Base-by-base conservation (phyloP, 2,888 invertebrate genomes). In the Microctonus brassicae region DNA sequence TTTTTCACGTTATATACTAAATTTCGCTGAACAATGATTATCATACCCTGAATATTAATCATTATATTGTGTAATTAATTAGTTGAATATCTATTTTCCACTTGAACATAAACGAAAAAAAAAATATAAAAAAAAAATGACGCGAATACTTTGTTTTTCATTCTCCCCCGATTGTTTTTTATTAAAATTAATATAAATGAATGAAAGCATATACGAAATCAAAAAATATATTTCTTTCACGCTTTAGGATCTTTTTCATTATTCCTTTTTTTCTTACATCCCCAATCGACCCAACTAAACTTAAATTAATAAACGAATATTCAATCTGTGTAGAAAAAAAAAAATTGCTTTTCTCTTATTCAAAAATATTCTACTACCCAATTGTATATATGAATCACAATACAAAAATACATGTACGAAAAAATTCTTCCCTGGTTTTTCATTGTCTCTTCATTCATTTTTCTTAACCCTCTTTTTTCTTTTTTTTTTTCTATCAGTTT, bases 381-480 rank as follows among this genome's bases (percentile, higher is more conserved):
- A 42, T 13, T 17, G 42, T 42, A 13, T 29, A 20, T 64, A 33
- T 52, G 75, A 79, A 81, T 82, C 80, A 79, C 79, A 79, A 83
- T 85, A 85, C 82, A 85, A 85, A 85, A 85, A 85, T 85, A 85
- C 84, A 84, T 83, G 83, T 82, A 75, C 73, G 75, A n/a, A 79
- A 80, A 75, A 71, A 53, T 74, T 68, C 29, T 73, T 61, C 63
- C 63, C 77, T 72, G 71, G 58, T 67, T 73, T 74, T 57, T 67
- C 63, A 70, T 61, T 72, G 47, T 42, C 33, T 60, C 53, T 57
- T 17, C 29, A 58, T 57, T 58, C 63, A 39, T 29, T 24, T 62
- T 67, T 57, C 66, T 33, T n/a, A n/a, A n/a, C n/a, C 29, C 29
- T 7, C 3, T 29, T 7, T 29, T 29, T 29, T 29, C 3, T 29